Base-by-base conservation (phyloP, 2,888 invertebrate species). In the Pyrgus malvae region DNA sequence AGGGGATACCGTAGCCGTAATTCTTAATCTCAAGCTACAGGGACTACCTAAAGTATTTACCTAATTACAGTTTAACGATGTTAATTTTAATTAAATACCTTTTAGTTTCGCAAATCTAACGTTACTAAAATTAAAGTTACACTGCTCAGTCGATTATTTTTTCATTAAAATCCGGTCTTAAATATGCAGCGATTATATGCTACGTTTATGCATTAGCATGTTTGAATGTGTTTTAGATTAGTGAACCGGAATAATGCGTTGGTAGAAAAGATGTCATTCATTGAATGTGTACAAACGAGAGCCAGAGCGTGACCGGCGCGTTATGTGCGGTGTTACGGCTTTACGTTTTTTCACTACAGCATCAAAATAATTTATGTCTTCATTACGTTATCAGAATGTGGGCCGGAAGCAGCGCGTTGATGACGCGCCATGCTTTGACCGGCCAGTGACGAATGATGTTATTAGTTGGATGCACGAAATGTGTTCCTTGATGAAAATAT, bases 341-440 rank as follows among this genome's bases (percentile, higher is more conserved):
- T 76, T 73, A 74, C 69, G 66, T 70, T 56, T 67, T 74, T 74
- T 76, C 72, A 76, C 75, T 73, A 69, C 59, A 63, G 56, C 67
- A 70, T 61, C 63, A 67, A 76, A 68, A 78, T 83, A 77, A 82
- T 87, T 86, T 74, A 88, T 86, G 89, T 87, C 88, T 90, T 88
- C 74, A 89, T 89, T 87, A 65, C 67, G 67, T 74, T 75, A 75
- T 76, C 74, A 70, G 73, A 76, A 74, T 78, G 69, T 74, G 63
- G 67, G 66, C 77, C 82, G 83, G 85, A 83, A 76, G 71, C 61
- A 58, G 54, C 48, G 68, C 66, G 66, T 59, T 81, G 74, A 80
- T 80, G 83, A 80, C 72, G 75, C 54, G 62, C 57, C 48, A 35
- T 14, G 57, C 49, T 16, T 55, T 61, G 55, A 51, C 61, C 59